phyloP scores from a whole-genome alignment of 37 sponge, comb jelly and placozoan genomes.

The Corticium candelabrum region DNA sequence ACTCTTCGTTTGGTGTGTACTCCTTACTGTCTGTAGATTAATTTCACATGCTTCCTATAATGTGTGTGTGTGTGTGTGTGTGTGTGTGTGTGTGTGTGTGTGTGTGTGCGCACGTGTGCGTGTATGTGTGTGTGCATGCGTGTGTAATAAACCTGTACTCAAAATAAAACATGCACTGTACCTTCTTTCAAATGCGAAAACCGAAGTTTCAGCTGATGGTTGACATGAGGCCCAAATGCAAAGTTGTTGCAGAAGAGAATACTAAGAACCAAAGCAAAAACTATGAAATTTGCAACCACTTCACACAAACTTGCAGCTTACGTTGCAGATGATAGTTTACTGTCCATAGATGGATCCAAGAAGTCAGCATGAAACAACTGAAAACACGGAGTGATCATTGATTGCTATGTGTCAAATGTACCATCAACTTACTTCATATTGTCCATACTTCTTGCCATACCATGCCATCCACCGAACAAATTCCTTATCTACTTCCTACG shows the following conservation, averaged over 20 bases:
- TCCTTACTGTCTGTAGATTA: no score
- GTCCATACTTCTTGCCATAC: conserved; percentile 89
- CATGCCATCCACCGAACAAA: conserved; percentile 95
- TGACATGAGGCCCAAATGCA: conserved; percentile 91
- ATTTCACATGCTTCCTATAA: no score
- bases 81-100: no score
- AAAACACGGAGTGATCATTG: background rate
- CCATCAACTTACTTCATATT: conserved; percentile 50
- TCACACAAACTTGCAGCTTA: conserved; percentile 16
- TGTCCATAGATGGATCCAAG: conserved; percentile 40
- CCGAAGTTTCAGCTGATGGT: conserved; percentile 76
- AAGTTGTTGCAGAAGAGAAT: conserved; percentile 96
- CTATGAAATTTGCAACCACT: background rate
- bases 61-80: no score
- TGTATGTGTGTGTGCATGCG: no score
- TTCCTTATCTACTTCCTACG: conserved; percentile 74
- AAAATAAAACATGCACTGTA: conserved; percentile 3
- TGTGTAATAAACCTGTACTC: conserved; percentile 16
- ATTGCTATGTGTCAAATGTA: background rate
- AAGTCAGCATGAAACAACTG: conserved; percentile 76
- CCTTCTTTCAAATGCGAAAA: conserved; percentile 67
- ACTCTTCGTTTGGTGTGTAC: no score
- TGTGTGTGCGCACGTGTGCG: no score
- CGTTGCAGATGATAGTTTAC: conserved; percentile 62
- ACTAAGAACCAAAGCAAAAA: conserved; percentile 18